Base-by-base conservation (phyloP, 2,113 vertebrate genomes). In the Theropithecus gelada region DNA sequence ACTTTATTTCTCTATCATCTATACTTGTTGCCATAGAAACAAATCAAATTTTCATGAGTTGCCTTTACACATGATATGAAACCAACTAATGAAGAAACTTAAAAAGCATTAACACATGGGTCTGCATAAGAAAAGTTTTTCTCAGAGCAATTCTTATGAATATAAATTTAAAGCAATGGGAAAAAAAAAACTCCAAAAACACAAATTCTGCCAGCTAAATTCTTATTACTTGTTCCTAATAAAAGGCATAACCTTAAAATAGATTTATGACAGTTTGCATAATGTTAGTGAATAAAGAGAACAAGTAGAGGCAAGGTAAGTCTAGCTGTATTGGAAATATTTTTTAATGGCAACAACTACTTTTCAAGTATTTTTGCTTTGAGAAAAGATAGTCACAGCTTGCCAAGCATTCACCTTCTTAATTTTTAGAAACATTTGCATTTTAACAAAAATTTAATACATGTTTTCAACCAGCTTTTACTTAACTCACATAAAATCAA, bases 291-390 rank as follows among this genome's bases (percentile, higher is more conserved):
- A 95, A 45, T 95, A 95, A 92, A 59, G 57, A 86, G 61, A 86
- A 70, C 35, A 89, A 90, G 43, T 40, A 57, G 87, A 92, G n/a
- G 38, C 84, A 90, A 82, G 30, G 20, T 59, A 86, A 85, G 43
- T 57, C 22, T 85, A 78, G n/a, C 17, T 85, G 23, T 45, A 57
- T 9, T 93, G n/a, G 40, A 11, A 66, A 85, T 64, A 32, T 83
- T 75, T 96, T 92, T 93, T 88, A 91, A 97, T 57, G 55, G 40
- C 25, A 96, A 45, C n/a, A 97, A 61, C 55, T 96, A 79, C 70
- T 95, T 98, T 95, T 89, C 79, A 95, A 81, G 84, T 83, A 85
- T 64, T 93, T 97, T 96, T 94, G 61, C 85, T 96, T 97, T 72
- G 23, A 95, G 48, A 90, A 94, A 95, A 96, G 95, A 57, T 45